Evolutionary conservation across 2,888 invertebrate genomes (phyloP), one percentile per base, ranked within the genome.

Genomic region (Phlogophora meticulosa): DNA sequence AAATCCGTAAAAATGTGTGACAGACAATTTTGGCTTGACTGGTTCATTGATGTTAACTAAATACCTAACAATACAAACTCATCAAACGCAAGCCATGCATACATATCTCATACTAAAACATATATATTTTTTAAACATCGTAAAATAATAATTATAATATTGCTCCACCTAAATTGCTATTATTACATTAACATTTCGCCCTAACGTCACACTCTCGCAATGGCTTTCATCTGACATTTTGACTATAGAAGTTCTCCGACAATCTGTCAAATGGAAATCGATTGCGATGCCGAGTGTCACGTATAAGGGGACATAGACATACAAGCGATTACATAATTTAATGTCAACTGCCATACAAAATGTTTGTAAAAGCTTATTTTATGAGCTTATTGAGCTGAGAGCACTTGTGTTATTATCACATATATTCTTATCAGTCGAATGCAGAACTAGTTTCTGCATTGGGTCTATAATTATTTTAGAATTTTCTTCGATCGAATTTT

Each of bases 391-490:
- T 87, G 95, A 93, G 92, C 93, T 93, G 92, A 95, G 92, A 90
- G 93, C 92, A 92, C 93, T 94, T 88, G 92, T 87, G 78, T 93
- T 94, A 93, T 91, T 95, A 95, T 95, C 95, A 95, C 95, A 95
- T 92, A 94, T 90, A 90, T 93, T 93, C 87, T 93, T 95, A 93
- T 95, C 95, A 95, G 95, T 95, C 95, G 95, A 89, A 90, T 92
- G 94, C 94, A 95, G 90, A 90, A 92, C 93, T 93, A 95, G 65
- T 82, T 95, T 94, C 92, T 94, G 95, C 95, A 95, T 94, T 91
- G 95, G 92, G 87, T 95, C 94, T 94, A 95, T 82, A 88, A 95
- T 94, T 88, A 94, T 90, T 88, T 93, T 93, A 92, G 93, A 91
- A 90, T 90, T 92, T 78, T 93, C 94, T 68, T 93, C 92, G 63